phyloP scores from a whole-genome alignment of 2,797 vertebrate species.

The Typhlichthys eigenmanni region DNA sequence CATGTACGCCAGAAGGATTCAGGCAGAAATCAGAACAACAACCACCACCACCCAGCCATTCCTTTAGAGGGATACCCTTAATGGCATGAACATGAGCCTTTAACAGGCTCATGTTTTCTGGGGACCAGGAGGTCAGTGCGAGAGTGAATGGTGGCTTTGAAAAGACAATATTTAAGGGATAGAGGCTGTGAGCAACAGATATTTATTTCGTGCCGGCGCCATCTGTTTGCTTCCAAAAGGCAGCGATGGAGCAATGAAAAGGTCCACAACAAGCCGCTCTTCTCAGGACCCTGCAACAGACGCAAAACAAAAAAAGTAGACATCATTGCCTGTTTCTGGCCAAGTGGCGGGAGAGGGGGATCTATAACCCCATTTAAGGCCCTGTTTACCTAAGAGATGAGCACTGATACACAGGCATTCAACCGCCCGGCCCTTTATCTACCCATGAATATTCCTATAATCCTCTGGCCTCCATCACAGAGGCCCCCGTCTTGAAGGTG shows the following conservation, averaged over 20 bases:
- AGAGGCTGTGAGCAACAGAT: conserved; percentile 70
- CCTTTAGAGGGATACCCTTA: conserved; percentile 27
- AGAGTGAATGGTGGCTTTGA: conserved; percentile 46
- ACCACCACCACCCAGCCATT: conserved; percentile 4
- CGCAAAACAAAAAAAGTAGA: conserved; percentile 63
- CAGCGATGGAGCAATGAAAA: conserved; percentile 60
- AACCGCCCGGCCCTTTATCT: conserved; percentile 85
- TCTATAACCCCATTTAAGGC: conserved; percentile 82
- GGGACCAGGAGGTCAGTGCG: conserved; percentile 32
- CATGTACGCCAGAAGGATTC: background rate
- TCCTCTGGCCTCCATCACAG: conserved; percentile 84
- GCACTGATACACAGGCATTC: conserved; percentile 87
- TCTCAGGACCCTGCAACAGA: conserved; percentile 50
- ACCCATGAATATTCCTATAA: conserved; percentile 97
- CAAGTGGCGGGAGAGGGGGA: conserved; percentile 61
- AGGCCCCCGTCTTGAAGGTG: conserved; percentile 76
- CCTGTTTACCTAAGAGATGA: conserved; percentile 96
- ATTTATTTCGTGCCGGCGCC: conserved; percentile 66
- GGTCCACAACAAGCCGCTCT: conserved; percentile 68
- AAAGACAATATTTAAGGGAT: conserved; percentile 55
- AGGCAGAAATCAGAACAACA: conserved; percentile 4
- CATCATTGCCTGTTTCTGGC: conserved; percentile 57
- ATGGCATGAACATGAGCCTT: conserved; percentile 47
- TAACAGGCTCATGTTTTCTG: conserved; percentile 27
- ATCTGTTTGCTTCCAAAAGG: conserved; percentile 77